A percentile compares a stretch with the other conserved stretches of the same genome.
Conservation (phyloP, 2,113 vertebrate genomes). For the Amia ocellicauda region DNA sequence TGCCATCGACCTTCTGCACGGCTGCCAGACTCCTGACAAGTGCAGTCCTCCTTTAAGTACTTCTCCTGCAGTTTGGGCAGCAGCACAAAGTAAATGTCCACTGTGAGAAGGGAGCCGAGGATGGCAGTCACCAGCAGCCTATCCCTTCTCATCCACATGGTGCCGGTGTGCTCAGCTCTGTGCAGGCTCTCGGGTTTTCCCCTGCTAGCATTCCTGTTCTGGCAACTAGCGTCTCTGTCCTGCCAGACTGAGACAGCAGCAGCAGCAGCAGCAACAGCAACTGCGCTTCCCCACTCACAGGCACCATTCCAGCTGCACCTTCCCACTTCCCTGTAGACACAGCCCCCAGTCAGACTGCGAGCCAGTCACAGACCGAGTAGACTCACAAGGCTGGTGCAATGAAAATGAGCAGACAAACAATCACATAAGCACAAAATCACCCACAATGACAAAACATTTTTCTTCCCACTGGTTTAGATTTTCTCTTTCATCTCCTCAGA, state of each 20-base stretch:
- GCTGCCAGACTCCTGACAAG: neutral
- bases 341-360: slow-evolving; percentile 24
- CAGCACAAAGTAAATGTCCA: slow-evolving; percentile 83
- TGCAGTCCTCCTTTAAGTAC: slow-evolving; percentile 38
- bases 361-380: slow-evolving; percentile 12
- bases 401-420: neutral
- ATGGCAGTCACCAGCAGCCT: slow-evolving; percentile 69
- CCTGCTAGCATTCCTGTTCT: slow-evolving; percentile 18
- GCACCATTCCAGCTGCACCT: slow-evolving; percentile 54
- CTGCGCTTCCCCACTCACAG: slow-evolving; percentile 30
- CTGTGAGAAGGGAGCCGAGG: slow-evolving; percentile 69
- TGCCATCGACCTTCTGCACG: neutral
- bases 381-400: no score
- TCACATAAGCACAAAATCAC: slow-evolving; percentile 25
- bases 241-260: slow-evolving; percentile 14
- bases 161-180: neutral
- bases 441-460: neutral
- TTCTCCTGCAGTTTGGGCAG: slow-evolving; percentile 67
- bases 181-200: slow-evolving; percentile 15
- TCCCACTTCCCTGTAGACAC: slow-evolving; percentile 38
- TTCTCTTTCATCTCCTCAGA: neutral
- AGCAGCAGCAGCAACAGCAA: neutral
- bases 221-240: slow-evolving; percentile 11
- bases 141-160: slow-evolving; percentile 67
- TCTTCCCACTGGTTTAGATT: neutral